Conservation (phyloP, 2,888 invertebrate species). For the Tribolium freemani region DNA sequence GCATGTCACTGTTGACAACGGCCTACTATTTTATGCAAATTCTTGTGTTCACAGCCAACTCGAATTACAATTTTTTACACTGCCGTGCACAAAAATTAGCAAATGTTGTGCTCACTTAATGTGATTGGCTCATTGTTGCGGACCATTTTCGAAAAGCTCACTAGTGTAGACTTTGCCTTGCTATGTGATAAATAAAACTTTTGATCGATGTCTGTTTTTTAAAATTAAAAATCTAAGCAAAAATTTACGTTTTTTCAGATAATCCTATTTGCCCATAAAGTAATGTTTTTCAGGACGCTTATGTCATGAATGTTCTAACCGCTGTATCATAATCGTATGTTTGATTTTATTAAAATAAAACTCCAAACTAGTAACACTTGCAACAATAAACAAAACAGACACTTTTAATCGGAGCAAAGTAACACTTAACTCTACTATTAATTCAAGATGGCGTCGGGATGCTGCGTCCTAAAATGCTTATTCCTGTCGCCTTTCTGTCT, state of each 20-base stretch:
- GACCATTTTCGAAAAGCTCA: conserved; percentile 11
- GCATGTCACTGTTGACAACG: background rate
- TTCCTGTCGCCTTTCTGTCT: conserved; percentile 73
- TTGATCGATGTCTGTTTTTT: background rate
- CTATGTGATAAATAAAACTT: conserved; percentile 19
- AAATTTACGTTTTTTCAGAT: background rate
- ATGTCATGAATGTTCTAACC: no score
- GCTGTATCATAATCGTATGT: no score
- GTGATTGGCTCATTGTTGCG: conserved; percentile 5
- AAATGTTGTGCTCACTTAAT: background rate
- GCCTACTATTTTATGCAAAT: background rate
- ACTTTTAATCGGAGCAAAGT: background rate
- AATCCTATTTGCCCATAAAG: no score
- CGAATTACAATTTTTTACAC: background rate
- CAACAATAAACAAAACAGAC: background rate
- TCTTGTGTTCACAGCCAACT: background rate
- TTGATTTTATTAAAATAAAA: background rate
- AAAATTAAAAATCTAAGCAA: background rate
- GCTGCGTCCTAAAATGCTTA: conserved; percentile 72
- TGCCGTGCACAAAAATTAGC: no score
- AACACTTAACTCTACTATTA: background rate
- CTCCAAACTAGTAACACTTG: background rate
- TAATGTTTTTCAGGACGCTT: no score
- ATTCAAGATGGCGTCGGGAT: conserved; percentile 58
- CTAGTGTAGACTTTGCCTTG: background rate